These are phyloP conservation scores for Drosophila maculinotata DNA, from an alignment of 2,888 invertebrate genomes.

Conservation along the genomic window DNA sequence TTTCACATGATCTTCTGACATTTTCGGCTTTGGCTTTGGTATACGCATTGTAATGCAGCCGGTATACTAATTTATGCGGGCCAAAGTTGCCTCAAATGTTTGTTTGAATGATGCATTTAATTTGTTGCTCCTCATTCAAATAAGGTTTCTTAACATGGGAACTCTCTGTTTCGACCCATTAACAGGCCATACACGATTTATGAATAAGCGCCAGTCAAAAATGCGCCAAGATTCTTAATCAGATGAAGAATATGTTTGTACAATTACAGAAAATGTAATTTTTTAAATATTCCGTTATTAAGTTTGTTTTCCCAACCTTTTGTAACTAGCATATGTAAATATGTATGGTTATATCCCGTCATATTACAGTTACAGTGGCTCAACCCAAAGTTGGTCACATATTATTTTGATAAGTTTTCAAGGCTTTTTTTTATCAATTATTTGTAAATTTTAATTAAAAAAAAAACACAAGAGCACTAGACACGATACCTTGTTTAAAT, in stretches of 20 bases:
- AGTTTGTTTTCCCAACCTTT: too few species aligned
- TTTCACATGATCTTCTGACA: constrained; percentile 40
- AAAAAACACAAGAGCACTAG: too few species aligned
- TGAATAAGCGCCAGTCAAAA: constrained; percentile 33
- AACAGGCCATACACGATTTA: constrained; percentile 45
- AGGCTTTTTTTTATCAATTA: neutral
- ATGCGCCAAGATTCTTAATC: constrained; percentile 3
- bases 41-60: constrained; percentile 55
- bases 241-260: constrained; percentile 9
- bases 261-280: neutral
- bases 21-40: constrained; percentile 28
- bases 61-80: constrained; percentile 76
- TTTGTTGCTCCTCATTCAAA: constrained; percentile 44
- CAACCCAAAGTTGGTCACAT: too few species aligned
- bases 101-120: constrained; percentile 73
- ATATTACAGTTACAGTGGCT: too few species aligned
- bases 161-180: constrained; percentile 24
- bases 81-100: constrained; percentile 58
- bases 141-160: constrained; percentile 42
- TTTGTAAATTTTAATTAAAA: neutral
- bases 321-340: too few species aligned
- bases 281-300: neutral
- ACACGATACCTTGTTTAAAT: too few species aligned
- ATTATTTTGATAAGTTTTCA: constrained; percentile 1
- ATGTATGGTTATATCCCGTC: too few species aligned